Evolutionary conservation across 2,797 vertebrate genomes (phyloP).

Genomic region (Ctenochaetus hawaiiensis): DNA sequence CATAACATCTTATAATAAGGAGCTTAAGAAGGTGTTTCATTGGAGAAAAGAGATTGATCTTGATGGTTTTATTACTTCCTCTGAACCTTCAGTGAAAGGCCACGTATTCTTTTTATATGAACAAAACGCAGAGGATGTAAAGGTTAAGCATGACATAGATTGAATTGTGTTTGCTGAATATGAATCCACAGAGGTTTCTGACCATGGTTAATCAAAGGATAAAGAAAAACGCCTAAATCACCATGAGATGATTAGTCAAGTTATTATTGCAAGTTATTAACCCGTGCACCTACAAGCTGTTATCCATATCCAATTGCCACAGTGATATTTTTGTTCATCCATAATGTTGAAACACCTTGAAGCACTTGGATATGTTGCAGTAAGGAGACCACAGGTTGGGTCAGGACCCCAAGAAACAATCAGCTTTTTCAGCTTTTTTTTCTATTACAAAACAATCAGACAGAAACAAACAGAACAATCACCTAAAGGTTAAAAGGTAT

Average conservation of each 20-base stretch:
- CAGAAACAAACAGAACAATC: conserved; percentile 54
- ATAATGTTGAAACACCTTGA: conserved; percentile 50
- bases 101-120: neutral
- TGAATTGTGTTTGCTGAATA: neutral
- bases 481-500: conserved; percentile 32
- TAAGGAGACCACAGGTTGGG: conserved; percentile 50
- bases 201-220: conserved; percentile 3
- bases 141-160: neutral
- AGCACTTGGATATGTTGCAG: conserved; percentile 40
- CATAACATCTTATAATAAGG: neutral
- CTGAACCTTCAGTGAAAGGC: neutral
- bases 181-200: conserved; percentile 17
- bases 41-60: conserved; percentile 1
- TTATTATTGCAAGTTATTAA: conserved; percentile 27
- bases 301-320: conserved; percentile 26
- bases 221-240: neutral
- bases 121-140: neutral
- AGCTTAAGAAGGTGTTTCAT: neutral
- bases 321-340: conserved; percentile 35
- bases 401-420: conserved; percentile 65
- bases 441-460: conserved; percentile 46
- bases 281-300: conserved; percentile 25
- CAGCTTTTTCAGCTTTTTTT: conserved; percentile 73
- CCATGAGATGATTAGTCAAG: neutral
- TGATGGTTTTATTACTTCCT: neutral